Percentiles rank a stretch among this genome's conserved stretches.
Evolutionary conservation across 2,113 vertebrate species (phyloP).

Genomic region (Salvator merianae): DNA sequence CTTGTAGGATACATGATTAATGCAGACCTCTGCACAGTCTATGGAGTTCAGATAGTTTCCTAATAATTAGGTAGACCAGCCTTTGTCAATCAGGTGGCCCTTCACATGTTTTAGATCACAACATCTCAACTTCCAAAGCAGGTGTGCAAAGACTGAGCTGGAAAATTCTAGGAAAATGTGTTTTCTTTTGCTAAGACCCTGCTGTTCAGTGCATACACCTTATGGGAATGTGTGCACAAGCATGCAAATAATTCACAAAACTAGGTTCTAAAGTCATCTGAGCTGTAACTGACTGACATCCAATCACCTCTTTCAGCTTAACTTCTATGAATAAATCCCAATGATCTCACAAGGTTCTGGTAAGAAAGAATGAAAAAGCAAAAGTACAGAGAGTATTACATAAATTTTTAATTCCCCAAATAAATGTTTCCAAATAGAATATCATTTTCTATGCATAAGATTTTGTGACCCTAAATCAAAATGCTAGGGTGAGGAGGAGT

Average conservation of each 20-base stretch:
- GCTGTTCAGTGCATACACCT: too few relatives aligned
- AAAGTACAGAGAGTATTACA: not conserved
- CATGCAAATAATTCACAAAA: not conserved
- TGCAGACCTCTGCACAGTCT: too few relatives aligned
- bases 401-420: slow-evolving; percentile 16
- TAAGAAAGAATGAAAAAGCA: slow-evolving; percentile 19
- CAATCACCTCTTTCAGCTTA: not conserved
- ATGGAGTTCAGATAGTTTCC: too few relatives aligned
- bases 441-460: not conserved
- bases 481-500: slow-evolving; percentile 15
- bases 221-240: not conserved
- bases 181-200: too few relatives aligned
- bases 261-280: not conserved
- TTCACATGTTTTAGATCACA: too few relatives aligned
- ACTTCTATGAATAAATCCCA: slow-evolving; percentile 1
- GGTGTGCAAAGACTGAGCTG: too few relatives aligned
- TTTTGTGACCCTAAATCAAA: not conserved
- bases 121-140: too few relatives aligned
- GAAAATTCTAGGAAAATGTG: too few relatives aligned
- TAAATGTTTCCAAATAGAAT: slow-evolving; percentile 22
- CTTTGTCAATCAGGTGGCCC: too few relatives aligned
- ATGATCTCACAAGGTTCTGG: not conserved
- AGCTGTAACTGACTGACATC: not conserved
- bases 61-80: too few relatives aligned
- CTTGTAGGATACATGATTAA: not conserved